phyloP scores from a whole-genome alignment of 2,888 invertebrate genomes.

The Sinodicranocentrus sp. region DNA sequence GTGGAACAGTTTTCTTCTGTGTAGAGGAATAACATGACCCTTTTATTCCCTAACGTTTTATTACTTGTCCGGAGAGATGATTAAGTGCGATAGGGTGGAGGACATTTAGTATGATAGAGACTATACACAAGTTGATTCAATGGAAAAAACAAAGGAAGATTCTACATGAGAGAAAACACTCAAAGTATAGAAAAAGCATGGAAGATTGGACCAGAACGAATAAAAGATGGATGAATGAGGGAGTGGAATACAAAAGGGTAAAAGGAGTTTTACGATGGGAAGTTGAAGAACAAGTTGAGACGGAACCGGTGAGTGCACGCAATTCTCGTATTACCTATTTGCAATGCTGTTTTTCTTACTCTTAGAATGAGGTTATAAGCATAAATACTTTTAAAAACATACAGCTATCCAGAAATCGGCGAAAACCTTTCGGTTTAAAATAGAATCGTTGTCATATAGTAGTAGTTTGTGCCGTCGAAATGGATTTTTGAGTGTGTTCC shows the following conservation, averaged over 20 bases:
- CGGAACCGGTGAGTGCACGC: conserved; percentile 58
- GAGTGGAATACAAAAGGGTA: neutral
- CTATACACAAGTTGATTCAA: neutral
- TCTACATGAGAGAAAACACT: neutral
- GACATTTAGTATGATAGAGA: conserved; percentile 2
- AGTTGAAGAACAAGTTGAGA: neutral
- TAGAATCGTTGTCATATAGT: too few species aligned
- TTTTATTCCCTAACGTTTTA: neutral
- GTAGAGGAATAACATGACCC: too few species aligned
- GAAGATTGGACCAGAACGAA: too few species aligned
- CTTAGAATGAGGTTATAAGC: too few species aligned
- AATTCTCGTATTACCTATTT: conserved; percentile 72
- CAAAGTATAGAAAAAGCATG: too few species aligned
- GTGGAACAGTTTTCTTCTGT: too few species aligned
- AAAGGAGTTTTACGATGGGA: conserved; percentile 24
- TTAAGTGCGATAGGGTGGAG: conserved; percentile 1
- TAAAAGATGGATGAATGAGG: conserved; percentile 17
- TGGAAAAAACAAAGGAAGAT: neutral
- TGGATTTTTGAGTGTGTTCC: too few species aligned
- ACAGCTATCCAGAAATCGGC: too few species aligned
- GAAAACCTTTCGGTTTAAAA: too few species aligned
- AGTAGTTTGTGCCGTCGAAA: too few species aligned
- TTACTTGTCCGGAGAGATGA: neutral
- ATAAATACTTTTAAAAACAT: too few species aligned
- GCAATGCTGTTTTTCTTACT: too few species aligned